A percentile compares a stretch with the other conserved stretches of the same genome.
Conservation (phyloP, 2,113 vertebrate species). For the Microcebus murinus region DNA sequence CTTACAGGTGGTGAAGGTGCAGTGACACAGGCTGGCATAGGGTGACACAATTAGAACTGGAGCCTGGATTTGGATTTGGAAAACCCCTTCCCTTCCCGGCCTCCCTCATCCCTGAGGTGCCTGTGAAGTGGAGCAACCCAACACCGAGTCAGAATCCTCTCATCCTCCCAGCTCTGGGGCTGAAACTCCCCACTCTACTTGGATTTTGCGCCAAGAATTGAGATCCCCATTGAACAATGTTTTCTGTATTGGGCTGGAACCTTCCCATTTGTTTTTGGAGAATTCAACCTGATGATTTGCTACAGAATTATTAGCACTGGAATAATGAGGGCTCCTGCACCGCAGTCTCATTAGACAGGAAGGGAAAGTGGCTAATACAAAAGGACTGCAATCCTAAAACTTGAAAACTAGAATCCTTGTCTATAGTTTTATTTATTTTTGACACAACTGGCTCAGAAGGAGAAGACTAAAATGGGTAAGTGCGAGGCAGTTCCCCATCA, state of each 20-base stretch:
- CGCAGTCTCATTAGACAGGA: not conserved
- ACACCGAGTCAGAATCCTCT: rapidly evolving
- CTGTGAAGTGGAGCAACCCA: not conserved
- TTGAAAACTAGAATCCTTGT: not conserved
- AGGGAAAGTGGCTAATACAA: not conserved
- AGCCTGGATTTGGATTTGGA: not conserved
- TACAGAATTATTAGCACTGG: not conserved
- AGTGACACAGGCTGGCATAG: not conserved
- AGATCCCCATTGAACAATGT: not conserved
- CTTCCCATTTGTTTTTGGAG: not conserved
- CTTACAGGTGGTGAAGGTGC: not conserved
- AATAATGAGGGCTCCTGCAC: not conserved
- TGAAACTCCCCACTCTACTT: too few relatives aligned
- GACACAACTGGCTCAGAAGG: not conserved
- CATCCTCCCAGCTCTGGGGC: not conserved
- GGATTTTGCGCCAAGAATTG: not conserved
- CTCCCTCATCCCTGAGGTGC: not conserved
- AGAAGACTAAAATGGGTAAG: not conserved
- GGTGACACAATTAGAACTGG: not conserved
- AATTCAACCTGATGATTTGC: not conserved
- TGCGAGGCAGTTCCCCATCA: too few relatives aligned
- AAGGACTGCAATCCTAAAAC: not conserved
- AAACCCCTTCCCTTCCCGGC: not conserved
- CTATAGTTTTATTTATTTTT: not conserved
- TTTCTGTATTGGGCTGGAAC: not conserved